Evolutionary conservation across 2,888 invertebrate genomes (phyloP), one percentile per base, ranked within the genome.

Genomic region (Hirtodrosophila alboralis): DNA sequence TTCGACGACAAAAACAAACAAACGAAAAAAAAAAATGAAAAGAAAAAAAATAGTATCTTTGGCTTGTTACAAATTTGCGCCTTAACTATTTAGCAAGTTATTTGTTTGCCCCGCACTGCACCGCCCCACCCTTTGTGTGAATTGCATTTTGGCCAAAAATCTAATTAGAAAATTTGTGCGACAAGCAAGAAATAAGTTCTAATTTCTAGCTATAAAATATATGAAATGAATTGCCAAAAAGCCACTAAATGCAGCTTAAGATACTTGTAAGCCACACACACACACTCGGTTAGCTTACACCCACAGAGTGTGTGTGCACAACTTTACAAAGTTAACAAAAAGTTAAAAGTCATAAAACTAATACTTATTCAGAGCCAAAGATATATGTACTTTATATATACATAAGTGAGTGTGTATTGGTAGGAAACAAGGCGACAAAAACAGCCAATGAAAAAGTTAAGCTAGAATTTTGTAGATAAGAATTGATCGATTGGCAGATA

Each of bases 61-160:
- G 62, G 62, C 72, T 57, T 60, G 49, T 64, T 68, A 57, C 64
- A 64, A 70, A 69, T 64, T 60, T 68, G 56, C 59, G 59, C 54
- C 52, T 67, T 51, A 58, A 66, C 58, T 52, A 56, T 66, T 53
- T 64, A 48, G 61, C 68, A 51, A 62, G 71, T 49, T 68, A 61
- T 68, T 68, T 53, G 27, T 43, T 52, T 30, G 12, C 14, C 30
- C 12, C n/a, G n/a, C 12, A 2, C 10, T 26, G 1, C 5, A 18
- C 18, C 13, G 70, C 45, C 47, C 41, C 69, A 58, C 41, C 69
- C 53, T 21, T 62, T 62, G 21, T 13, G 38, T 27, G 33, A 37
- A 28, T 47, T 30, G 27, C 13, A 27, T 36, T 41, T 10, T 23
- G 8, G 23, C 33, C 23, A 34, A 34, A 49, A 68, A 68, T 49